Percentiles rank a stretch among this genome's conserved stretches.
These are phyloP conservation scores for Aplidium turbinatum DNA, from an alignment of 23 tunicate species.

Conservation along the genomic window DNA sequence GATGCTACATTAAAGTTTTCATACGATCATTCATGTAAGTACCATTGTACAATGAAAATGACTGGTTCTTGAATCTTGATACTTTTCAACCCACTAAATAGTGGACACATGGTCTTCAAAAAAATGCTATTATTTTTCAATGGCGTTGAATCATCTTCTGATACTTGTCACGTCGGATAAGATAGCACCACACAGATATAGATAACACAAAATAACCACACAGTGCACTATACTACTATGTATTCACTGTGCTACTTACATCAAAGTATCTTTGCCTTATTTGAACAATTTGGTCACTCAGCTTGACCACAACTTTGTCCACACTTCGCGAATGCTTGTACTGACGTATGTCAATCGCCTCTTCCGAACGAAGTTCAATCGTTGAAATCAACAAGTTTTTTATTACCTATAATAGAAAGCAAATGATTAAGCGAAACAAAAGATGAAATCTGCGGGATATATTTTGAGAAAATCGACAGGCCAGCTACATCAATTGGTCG, in stretches of 20 bases:
- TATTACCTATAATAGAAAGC: conserved; percentile 59
- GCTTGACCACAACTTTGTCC: conserved; percentile 86
- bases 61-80: no score
- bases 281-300: conserved; percentile 45
- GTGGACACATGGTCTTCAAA: no score
- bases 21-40: no score
- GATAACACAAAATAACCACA: no score
- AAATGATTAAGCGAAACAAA: no score
- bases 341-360: conserved; percentile 69
- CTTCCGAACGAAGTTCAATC: conserved; percentile 78
- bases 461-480: no score
- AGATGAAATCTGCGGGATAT: no score
- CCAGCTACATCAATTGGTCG: no score
- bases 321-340: conserved; percentile 69
- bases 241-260: conserved; percentile 36
- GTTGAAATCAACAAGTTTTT: conserved; percentile 71
- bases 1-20: background rate
- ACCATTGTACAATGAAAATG: no score
- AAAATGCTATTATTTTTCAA: background rate
- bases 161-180: no score
- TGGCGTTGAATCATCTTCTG: background rate
- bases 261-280: conserved; percentile 52
- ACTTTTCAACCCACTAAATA: no score
- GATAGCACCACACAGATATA: no score
- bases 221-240: background rate